These are phyloP conservation scores for Blastobasis lacticolella DNA, from an alignment of 2,888 invertebrate genomes.

Conservation along the genomic window DNA sequence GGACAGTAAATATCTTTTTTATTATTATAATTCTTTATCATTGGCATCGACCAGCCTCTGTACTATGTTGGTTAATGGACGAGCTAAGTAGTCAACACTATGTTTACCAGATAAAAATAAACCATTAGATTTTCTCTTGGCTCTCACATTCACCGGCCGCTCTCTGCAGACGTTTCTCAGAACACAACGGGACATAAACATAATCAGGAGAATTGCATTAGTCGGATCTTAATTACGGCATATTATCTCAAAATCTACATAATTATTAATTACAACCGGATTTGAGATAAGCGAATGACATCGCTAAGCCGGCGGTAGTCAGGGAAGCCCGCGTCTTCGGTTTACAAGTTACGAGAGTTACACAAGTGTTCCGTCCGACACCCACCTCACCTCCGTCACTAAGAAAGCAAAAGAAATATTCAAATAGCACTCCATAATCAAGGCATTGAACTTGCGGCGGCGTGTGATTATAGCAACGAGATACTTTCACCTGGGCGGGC, in stretches of 20 bases:
- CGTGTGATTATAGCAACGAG: conserved; percentile 57
- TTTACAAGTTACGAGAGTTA: conserved; percentile 7
- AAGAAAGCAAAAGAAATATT: conserved; percentile 48
- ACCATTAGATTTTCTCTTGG: conserved; percentile 1
- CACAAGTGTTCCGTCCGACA: conserved; percentile 1
- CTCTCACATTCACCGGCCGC: conserved; percentile 6
- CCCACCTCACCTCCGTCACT: conserved; percentile 11
- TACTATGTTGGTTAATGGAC: no score
- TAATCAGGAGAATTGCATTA: conserved; percentile 2
- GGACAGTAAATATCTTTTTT: no score
- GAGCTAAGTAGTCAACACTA: no score
- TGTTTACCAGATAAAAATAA: no score
- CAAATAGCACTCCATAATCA: conserved; percentile 61
- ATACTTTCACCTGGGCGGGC: conserved; percentile 62
- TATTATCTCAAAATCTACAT: conserved; percentile 7
- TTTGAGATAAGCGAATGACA: conserved; percentile 10
- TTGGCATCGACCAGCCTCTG: no score
- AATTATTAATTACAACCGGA: conserved; percentile 10
- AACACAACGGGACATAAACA: conserved; percentile 1
- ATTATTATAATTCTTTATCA: no score
- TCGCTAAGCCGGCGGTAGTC: conserved; percentile 1
- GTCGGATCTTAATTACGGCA: conserved; percentile 9
- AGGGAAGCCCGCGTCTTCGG: neutral
- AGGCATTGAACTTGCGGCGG: conserved; percentile 69
- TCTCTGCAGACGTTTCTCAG: conserved; percentile 5